Base-by-base conservation (phyloP, 2,797 vertebrate species). In the Phrynocephalus vlangalii region DNA sequence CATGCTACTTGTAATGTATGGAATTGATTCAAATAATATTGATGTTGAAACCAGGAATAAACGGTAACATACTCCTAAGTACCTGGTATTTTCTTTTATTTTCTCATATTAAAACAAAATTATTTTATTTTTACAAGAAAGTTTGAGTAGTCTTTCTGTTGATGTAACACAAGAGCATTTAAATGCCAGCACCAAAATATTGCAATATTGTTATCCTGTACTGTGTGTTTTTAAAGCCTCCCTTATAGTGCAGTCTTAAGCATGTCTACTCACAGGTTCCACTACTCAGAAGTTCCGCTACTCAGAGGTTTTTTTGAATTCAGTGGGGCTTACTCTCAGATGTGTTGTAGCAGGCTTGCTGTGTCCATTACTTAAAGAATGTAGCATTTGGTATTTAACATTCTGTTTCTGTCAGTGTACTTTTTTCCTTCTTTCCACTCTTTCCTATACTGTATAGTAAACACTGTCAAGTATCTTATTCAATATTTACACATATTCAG, bases 101-200 rank as follows among this genome's bases (percentile, higher is more conserved):
- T 95, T 87, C 95, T 67, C 83, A 88, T 52, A 5, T 93, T 93
- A 92, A 94, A 93, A 92, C 89, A 93, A 94, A 95, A 95, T 94
- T 93, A 94, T 94, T 91, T 93, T 93, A 85, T 93, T 95, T 94
- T 95, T 93, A 96, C 91, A 94, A 94, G 87, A 94, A 93, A 92
- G 92, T 93, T 75, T 88, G 76, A 67, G 22, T 72, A 77, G 26
- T 50, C 50, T n/a, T 67, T 79, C 52, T 84, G 82, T 67, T 87
- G 86, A 76, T 68, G 87, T 94, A 84, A 91, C 87, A 92, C 44
- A 87, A 87, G 44, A 90, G 83, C 91, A 77, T 78, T 26, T 90
- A 90, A 91, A 91, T 56, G 52, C 90, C 88, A 93, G 90, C 94
- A 94, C 90, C 90, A 91, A 89, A 90, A 89, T 91, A 44, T 94